Evolutionary conservation across 2,888 invertebrate genomes (phyloP).

Genomic region (Fragum fragum): DNA sequence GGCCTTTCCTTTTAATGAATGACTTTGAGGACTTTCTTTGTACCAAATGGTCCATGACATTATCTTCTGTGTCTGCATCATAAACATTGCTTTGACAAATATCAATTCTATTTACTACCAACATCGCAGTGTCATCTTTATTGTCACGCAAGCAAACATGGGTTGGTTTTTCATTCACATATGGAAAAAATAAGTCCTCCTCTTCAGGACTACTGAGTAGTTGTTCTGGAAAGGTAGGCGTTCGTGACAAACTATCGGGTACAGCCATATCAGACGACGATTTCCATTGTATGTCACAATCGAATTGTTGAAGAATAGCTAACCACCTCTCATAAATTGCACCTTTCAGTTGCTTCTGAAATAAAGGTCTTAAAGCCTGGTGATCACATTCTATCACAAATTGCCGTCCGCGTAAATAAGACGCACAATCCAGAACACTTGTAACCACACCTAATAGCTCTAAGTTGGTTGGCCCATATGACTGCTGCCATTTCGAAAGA

Average conservation of each 20-base stretch:
- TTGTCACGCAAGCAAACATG: background rate
- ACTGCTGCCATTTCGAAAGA: slow-evolving; percentile 53
- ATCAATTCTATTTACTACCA: background rate
- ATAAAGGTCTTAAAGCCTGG: slow-evolving; percentile 40
- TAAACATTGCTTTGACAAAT: background rate
- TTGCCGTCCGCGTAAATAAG: slow-evolving; percentile 49
- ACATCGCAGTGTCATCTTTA: background rate
- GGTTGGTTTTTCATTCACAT: slow-evolving; percentile 34
- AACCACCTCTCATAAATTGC: slow-evolving; percentile 42
- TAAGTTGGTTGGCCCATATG: slow-evolving; percentile 62
- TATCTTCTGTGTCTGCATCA: slow-evolving; percentile 33
- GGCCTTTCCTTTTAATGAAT: background rate
- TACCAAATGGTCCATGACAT: too few relatives aligned
- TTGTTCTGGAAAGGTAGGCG: slow-evolving; percentile 3
- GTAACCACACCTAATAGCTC: slow-evolving; percentile 59
- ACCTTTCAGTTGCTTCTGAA: slow-evolving; percentile 50
- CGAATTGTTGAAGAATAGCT: slow-evolving; percentile 47
- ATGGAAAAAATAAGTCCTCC: slow-evolving; percentile 43
- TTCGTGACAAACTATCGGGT: slow-evolving; percentile 33
- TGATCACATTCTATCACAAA: slow-evolving; percentile 60
- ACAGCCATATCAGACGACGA: slow-evolving; percentile 44
- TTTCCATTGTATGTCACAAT: slow-evolving; percentile 53
- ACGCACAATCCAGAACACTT: slow-evolving; percentile 56
- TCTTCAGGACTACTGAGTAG: slow-evolving; percentile 40
- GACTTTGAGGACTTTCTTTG: background rate